phyloP scores from a whole-genome alignment of 1,140 invertebrate species.

The Eulimnadia texana region DNA sequence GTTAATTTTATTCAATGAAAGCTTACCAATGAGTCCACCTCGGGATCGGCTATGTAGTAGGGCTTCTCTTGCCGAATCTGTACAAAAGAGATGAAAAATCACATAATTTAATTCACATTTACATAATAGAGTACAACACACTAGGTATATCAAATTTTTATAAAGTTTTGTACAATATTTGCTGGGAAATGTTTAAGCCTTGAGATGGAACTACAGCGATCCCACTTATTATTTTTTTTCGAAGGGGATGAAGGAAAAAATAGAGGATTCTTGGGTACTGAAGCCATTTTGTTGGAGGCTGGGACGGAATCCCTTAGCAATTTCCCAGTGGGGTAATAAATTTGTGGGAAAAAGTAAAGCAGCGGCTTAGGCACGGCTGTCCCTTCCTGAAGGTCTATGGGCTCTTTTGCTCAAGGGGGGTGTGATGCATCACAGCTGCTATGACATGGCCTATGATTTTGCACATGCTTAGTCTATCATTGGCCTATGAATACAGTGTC shows the following conservation, averaged over 20 bases:
- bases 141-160: too few relatives aligned
- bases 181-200: too few relatives aligned
- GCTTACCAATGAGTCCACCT: conserved; percentile 97
- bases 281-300: too few relatives aligned
- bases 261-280: neutral
- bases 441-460: conserved; percentile 9
- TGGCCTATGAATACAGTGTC: neutral
- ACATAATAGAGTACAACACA: too few relatives aligned
- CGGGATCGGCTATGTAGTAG: conserved; percentile 93
- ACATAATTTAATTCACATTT: neutral
- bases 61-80: conserved; percentile 96
- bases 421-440: conserved; percentile 6
- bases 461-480: neutral
- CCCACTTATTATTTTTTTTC: too few relatives aligned
- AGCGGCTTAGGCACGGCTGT: too few relatives aligned
- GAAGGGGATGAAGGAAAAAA: neutral
- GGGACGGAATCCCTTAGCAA: too few relatives aligned
- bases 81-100: conserved; percentile 38
- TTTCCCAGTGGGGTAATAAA: too few relatives aligned
- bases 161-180: too few relatives aligned
- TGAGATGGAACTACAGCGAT: too few relatives aligned
- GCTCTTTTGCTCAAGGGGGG: neutral
- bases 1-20: too few relatives aligned
- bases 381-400: neutral
- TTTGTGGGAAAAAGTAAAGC: too few relatives aligned